Base-by-base conservation (phyloP, 2,888 invertebrate genomes). In the Eilema griseolum region DNA sequence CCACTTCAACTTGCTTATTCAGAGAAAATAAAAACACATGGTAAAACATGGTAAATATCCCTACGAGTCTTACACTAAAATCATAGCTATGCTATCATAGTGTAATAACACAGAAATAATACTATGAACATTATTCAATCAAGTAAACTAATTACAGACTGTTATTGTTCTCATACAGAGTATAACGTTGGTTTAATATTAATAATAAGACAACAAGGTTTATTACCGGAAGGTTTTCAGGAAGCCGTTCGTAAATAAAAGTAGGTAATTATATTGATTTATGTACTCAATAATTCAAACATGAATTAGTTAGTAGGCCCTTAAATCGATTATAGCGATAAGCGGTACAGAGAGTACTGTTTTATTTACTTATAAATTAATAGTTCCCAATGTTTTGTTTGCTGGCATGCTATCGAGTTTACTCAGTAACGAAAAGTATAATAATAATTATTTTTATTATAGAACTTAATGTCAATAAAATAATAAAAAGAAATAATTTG, bases 171-270 rank as follows among this genome's bases (percentile, higher is more conserved):
- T 28, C 28, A 46, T n/a, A 46, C 3, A n/a, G 1, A 26, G 11
- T 46, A 63, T 11, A 46, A 20, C n/a, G 26, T 63, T 26, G 46
- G 11, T 46, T 52, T 28, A 52, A 28, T 63, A 63, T 10, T 61
- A 31, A 61, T 61, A 61, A 61, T 61, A 23, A 37, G 61, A 14
- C 33, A 33, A 37, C 63, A 64, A n/a, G 5, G 41, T 20, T 28
- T 20, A 63, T 28, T n/a, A 41, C 28, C 26, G 24, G 20, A n/a
- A 26, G 26, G 46, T 41, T 26, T 63, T 63, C 23, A 63, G 20
- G 14, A 63, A 28, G 26, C 2, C 63, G 2, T 28, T 28, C 28
- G 28, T 28, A 64, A 46, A 46, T 31, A 26, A 28, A 64, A 64
- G n/a, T n/a, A n/a, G n/a, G 12, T 52, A 11, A 31, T 46, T 12